Base-by-base conservation (phyloP, 2,113 vertebrate species). In the Pangasianodon hypophthalmus region DNA sequence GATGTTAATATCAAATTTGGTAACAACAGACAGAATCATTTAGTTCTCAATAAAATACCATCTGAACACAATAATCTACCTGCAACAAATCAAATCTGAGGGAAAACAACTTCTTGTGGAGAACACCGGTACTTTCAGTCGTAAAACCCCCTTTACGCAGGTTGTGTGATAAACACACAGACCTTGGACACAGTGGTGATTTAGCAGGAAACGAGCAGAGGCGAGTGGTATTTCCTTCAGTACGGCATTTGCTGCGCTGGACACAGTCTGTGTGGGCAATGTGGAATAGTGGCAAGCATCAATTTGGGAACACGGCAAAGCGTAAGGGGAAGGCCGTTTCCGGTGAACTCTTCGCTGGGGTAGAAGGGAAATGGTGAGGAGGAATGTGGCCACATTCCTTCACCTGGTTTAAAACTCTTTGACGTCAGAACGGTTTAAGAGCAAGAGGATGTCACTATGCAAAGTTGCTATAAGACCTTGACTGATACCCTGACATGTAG, bases 161-260 rank as follows among this genome's bases (percentile, higher is more conserved):
- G 73, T 41, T 21, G 58, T 92, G 87, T 85, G 71, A 93, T 91
- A 95, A 95, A 96, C 92, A 93, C 90, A 89, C 21, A 88, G 92
- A 91, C 88, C 52, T 85, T 90, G 89, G 92, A 54, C 73, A 26
- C 82, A 32, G 75, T 26, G 46, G 60, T 84, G 81, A 46, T 54
- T 58, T 37, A 44, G 58, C 89, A 94, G 95, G 95, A 95, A 96
- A 86, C 89, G 60, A 82, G 94, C 89, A 88, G 54, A 77, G 84
- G 67, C 90, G 82, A 90, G 82, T 86, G 94, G 95, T 88, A 95
- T 96, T 96, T 96, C 95, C 96, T 88, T 41, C 60, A 18, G 7
- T 90, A 54, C 32, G 13, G 60, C n/a, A 62, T 86, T 29, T 60
- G 69, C 60, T 56, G 75, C 9, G 6, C 37, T 84, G 64, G 3